phyloP scores from a whole-genome alignment of 2,888 invertebrate species.

The Autographa gamma region DNA sequence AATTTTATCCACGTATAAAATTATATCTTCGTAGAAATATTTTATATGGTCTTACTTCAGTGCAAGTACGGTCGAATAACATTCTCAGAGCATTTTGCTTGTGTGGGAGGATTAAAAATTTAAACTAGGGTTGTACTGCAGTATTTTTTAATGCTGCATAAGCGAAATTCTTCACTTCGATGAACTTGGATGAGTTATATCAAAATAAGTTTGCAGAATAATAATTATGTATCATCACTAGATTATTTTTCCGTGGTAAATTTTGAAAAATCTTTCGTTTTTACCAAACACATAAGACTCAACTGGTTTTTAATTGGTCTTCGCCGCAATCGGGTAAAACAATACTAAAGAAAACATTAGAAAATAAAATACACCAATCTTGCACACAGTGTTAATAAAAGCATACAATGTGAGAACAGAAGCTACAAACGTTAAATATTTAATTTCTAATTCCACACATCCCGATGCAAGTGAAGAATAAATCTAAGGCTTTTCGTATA shows the following conservation, averaged over 20 bases:
- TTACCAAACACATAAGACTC: background rate
- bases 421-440: conserved; percentile 37
- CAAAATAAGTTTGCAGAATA: background rate
- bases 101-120: conserved; percentile 24
- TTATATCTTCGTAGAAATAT: conserved; percentile 63
- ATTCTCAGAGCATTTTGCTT: conserved; percentile 28
- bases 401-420: conserved; percentile 1
- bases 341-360: background rate
- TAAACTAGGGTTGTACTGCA: conserved; percentile 13
- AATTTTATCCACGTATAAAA: conserved; percentile 70
- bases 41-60: conserved; percentile 47
- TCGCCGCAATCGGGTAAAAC: background rate
- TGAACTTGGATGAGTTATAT: background rate
- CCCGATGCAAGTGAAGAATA: conserved; percentile 20
- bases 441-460: conserved; percentile 54
- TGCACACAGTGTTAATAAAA: conserved; percentile 11
- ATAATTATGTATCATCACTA: background rate
- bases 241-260: too few species aligned
- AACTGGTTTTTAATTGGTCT: too few species aligned
- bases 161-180: background rate
- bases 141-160: background rate
- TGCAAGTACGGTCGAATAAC: conserved; percentile 25
- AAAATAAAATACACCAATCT: background rate
- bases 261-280: too few species aligned
- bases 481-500: conserved; percentile 9